A percentile compares a stretch with the other conserved stretches of the same genome.
phyloP scores from a whole-genome alignment of 1,140 invertebrate species.

The Agrypnia vestita region DNA sequence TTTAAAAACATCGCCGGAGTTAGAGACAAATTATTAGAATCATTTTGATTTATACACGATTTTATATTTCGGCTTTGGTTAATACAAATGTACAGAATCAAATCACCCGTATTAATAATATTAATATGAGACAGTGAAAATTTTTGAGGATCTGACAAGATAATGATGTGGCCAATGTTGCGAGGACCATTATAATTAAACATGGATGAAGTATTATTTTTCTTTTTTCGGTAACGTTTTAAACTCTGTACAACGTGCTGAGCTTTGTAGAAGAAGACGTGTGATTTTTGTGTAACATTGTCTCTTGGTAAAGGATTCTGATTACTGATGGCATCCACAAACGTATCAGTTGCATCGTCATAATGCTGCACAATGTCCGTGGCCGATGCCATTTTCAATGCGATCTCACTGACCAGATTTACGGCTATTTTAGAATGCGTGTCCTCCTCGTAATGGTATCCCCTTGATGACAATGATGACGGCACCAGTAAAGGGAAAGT shows the following conservation, averaged over 20 bases:
- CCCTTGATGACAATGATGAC: neutral
- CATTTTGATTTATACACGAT: constrained; percentile 7
- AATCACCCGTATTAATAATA: neutral
- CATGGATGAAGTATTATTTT: neutral
- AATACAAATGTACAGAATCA: constrained; percentile 18
- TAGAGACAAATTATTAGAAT: neutral
- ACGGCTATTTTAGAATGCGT: constrained; percentile 1
- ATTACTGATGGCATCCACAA: constrained; percentile 7
- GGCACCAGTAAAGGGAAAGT: neutral
- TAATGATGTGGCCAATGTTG: neutral
- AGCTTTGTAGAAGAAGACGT: constrained; percentile 2
- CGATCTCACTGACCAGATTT: constrained; percentile 6
- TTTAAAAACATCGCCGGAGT: neutral
- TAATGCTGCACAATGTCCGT: constrained; percentile 23
- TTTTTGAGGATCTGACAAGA: neutral
- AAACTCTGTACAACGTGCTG: neutral
- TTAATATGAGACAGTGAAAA: neutral
- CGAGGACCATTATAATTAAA: neutral
- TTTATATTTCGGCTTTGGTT: constrained; percentile 3
- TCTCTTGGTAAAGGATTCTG: neutral
- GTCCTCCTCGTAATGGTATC: neutral
- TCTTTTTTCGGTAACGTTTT: constrained; percentile 11
- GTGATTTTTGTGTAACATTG: neutral
- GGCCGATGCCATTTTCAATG: constrained; percentile 17
- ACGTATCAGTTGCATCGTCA: neutral